These are phyloP conservation scores for Rhopalosiphum nymphaeae DNA, from an alignment of 2,888 invertebrate genomes.

Conservation along the genomic window DNA sequence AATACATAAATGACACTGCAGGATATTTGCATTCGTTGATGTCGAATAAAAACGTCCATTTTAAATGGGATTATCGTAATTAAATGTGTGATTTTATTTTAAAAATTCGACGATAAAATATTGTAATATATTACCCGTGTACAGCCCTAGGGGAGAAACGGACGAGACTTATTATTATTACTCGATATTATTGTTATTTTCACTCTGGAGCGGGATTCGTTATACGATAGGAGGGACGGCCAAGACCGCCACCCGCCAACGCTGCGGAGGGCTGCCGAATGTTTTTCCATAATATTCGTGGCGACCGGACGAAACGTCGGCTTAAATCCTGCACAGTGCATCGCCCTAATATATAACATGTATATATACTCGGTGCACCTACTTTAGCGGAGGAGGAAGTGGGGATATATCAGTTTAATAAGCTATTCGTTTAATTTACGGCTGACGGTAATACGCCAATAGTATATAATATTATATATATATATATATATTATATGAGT, in stretches of 20 bases:
- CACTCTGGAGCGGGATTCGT: constrained; percentile 1
- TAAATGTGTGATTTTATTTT: constrained; percentile 7
- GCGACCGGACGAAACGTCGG: constrained; percentile 47
- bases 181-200: constrained; percentile 16
- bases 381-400: not conserved
- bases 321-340: constrained; percentile 18
- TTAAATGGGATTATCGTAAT: not conserved
- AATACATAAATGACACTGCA: not conserved
- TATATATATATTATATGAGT: not conserved
- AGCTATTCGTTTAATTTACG: constrained; percentile 65
- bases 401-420: constrained; percentile 55
- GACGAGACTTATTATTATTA: not conserved
- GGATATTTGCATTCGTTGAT: not conserved
- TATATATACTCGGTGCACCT: constrained; percentile 31
- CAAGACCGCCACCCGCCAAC: not conserved
- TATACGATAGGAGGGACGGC: not conserved
- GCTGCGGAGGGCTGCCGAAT: not conserved
- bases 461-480: not conserved
- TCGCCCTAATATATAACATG: constrained; percentile 32
- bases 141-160: not conserved
- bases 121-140: not conserved
- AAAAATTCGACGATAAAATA: not conserved
- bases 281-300: constrained; percentile 49
- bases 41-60: not conserved
- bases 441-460: constrained; percentile 55